Base-by-base conservation (phyloP, 2,113 vertebrate genomes). In the Leptosomus discolor region DNA sequence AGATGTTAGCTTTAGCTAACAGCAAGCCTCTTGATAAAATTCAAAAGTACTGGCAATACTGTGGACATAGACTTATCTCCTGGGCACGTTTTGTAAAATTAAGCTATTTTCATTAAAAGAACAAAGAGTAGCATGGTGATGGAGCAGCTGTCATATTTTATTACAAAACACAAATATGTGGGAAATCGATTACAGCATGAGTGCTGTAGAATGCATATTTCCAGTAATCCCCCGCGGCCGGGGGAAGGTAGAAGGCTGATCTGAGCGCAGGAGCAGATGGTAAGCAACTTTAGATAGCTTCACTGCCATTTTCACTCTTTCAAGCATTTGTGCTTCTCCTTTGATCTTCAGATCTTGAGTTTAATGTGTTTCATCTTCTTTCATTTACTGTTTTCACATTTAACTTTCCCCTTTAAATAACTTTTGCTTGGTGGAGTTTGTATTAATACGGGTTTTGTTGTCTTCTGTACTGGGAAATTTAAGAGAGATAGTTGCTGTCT, bases 111-210 rank as follows among this genome's bases (percentile, higher is more conserved):
- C 88, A 84, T 96, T 94, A 93, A 89, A 93, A 93, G 96, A 97
- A 97, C 90, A 96, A 90, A 96, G 95, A 86, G 64, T 24, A 86
- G 64, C 64, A 51, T 81, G 64, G 83, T 94, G 85, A 94, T 65
- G 48, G 92, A 96, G 91, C 97, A 96, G 95, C 96, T 96, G 94
- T 94, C 97, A 94, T 96, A 94, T 91, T 97, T 97, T 95, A 94
- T 95, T 96, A 75, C 91, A 81, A 85, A 95, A 91, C 91, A 95
- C 95, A 94, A 96, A 89, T 94, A 94, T 71, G 91, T 94, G 94
- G 95, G 92, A 95, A 97, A 96, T 92, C 94, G 97, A 45, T 96
- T 91, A 84, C 77, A 84, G 88, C 84, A 34, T 2, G 46, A 93
- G 58, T 54, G 74, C 71, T 23, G 63, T 92, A 86, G 43, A 53